Base-by-base conservation (phyloP, 2,888 invertebrate genomes). In the Meghimatium bilineatum region DNA sequence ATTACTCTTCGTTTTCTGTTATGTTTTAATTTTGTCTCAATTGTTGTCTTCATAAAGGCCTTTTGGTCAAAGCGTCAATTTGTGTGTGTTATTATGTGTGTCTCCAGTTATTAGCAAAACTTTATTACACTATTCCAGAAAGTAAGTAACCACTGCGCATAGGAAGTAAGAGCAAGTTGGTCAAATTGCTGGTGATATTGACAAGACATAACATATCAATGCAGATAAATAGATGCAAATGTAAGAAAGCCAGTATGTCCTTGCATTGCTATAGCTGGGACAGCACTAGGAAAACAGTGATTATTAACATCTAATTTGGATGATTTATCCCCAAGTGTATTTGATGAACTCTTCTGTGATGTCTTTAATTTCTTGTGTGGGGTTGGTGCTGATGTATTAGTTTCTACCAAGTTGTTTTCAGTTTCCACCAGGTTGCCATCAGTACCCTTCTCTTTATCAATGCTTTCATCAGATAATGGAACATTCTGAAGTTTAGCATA, bases 231-330 rank as follows among this genome's bases (percentile, higher is more conserved):
- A 0, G 98, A 97, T 8, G 98, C 98, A 92, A 98, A 97, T 29
- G 99, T 99, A 87, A 99, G 95, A 94, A 97, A 99, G 5, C 99
- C 99, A 14, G 99, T 99, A 94, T 99, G 99, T 0, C 99, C 99
- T 0, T 98, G 96, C 91, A 96, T 95, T 88, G 95, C 95, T 86
- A 95, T 92, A 14, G 97, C 96, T 90, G 97, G 96, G 6, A 96
- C 94, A 1, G 96, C 96, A 23, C 96, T 86, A 80, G 91, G 90
- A 85, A 92, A 92, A 49, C 87, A 86, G 89, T 91, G 71, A 78
- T 86, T 10, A 85, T 78, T 12, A 84, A 85, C 76, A 86, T 88
- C 82, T 88, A 89, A 67, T 85, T 85, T 20, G 89, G 89, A 20
- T 89, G 66, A 77, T 32, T 49, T 74, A 63, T 52, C 56, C 63